These are phyloP conservation scores for Blennius ocellaris DNA, from an alignment of 2,113 vertebrate species.

Conservation along the genomic window DNA sequence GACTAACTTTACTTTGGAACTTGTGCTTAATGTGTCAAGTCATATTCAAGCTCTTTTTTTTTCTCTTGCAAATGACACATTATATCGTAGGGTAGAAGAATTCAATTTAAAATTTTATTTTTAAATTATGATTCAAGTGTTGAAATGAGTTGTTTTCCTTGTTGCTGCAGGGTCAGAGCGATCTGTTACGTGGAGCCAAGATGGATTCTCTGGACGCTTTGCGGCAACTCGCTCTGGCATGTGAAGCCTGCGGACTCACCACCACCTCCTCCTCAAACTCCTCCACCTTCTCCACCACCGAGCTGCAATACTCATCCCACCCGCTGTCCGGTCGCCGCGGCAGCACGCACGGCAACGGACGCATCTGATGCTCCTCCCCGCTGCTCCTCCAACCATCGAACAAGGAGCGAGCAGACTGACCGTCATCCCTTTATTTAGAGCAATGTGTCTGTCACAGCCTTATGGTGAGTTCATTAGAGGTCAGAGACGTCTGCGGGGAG, in stretches of 20 bases:
- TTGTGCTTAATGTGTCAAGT: too few relatives aligned
- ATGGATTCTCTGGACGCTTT: conserved; percentile 92
- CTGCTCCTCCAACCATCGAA: conserved; percentile 14
- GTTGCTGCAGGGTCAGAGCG: conserved; percentile 90
- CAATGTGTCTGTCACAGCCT: conserved; percentile 37
- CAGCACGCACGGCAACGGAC: conserved; percentile 82
- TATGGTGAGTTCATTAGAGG: conserved; percentile 21
- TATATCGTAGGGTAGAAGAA: too few relatives aligned
- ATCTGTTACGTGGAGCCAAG: conserved; percentile 94
- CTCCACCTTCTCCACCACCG: conserved; percentile 66
- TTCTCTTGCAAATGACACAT: too few relatives aligned
- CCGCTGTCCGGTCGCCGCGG: conserved; percentile 60
- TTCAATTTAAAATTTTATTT: too few relatives aligned
- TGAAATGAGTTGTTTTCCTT: conserved; percentile 25
- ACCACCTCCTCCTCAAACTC: conserved; percentile 59
- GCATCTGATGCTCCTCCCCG: conserved; percentile 66
- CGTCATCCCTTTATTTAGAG: conserved; percentile 42
- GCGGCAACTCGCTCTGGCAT: conserved; percentile 95
- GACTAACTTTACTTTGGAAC: too few relatives aligned
- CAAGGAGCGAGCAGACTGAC: conserved; percentile 6
- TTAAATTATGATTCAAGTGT: too few relatives aligned
- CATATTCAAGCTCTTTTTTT: too few relatives aligned
- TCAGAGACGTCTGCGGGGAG: too few relatives aligned
- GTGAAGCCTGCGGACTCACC: conserved; percentile 90
- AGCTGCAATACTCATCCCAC: conserved; percentile 78